Conservation (phyloP, 2,888 invertebrate genomes). For the Scrobipalpa atriplicella region DNA sequence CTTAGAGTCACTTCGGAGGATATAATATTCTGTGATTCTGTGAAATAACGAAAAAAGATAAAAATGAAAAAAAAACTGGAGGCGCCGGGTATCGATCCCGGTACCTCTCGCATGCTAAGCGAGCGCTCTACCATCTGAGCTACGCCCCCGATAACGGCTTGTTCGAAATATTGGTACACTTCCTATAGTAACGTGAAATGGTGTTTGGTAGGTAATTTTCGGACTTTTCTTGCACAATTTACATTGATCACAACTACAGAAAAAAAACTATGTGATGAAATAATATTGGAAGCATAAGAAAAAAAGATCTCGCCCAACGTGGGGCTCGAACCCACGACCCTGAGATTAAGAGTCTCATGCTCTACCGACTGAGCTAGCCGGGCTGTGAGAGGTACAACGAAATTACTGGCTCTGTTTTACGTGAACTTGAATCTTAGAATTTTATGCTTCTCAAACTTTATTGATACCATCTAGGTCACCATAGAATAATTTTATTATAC, state of each 20-base stretch:
- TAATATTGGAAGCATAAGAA: too few relatives aligned
- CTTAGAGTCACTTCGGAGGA: too few relatives aligned
- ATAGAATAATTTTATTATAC: too few relatives aligned
- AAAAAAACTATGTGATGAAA: constrained; percentile 15
- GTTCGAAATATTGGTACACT: constrained; percentile 30
- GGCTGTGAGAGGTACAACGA: constrained; percentile 48
- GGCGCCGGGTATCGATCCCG: constrained; percentile 83
- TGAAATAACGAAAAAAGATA: too few relatives aligned
- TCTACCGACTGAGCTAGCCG: constrained; percentile 84
- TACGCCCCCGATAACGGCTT: constrained; percentile 45
- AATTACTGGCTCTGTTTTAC: background rate
- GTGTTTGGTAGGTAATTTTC: background rate
- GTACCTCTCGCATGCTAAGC: constrained; percentile 82
- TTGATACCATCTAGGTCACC: too few relatives aligned
- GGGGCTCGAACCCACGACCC: constrained; percentile 84
- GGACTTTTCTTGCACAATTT: too few relatives aligned
- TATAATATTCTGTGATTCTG: too few relatives aligned
- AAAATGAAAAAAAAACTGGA: constrained; percentile 48
- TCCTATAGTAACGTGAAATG: background rate
- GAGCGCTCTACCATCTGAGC: constrained; percentile 73
- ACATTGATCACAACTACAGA: too few relatives aligned
- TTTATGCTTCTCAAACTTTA: constrained; percentile 2
- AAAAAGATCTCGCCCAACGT: constrained; percentile 60
- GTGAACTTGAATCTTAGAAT: background rate
- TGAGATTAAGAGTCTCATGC: constrained; percentile 86